Conservation (phyloP, 2,888 invertebrate species). For the Nowickia ferox region DNA sequence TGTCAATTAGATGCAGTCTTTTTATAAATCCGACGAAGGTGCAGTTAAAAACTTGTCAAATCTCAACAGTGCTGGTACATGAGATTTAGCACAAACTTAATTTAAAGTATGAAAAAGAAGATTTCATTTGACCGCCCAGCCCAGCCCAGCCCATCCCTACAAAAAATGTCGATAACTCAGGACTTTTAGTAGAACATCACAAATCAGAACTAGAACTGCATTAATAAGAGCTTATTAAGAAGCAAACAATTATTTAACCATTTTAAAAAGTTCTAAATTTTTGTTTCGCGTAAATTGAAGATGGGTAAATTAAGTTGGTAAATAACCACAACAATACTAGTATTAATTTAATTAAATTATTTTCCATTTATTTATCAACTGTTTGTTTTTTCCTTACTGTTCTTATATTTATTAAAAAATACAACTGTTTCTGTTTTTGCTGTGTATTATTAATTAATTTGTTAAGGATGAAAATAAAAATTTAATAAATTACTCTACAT, state of each 20-base stretch:
- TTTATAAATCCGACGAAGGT: too few species aligned
- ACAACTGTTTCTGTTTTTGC: slow-evolving; percentile 36
- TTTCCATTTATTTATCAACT: slow-evolving; percentile 58
- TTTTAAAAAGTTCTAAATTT: not conserved
- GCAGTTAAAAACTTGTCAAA: too few species aligned
- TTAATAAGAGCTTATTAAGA: too few species aligned
- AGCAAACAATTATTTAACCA: not conserved
- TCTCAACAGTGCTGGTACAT: too few species aligned
- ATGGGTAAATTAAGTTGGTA: not conserved
- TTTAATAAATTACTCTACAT: slow-evolving; percentile 31
- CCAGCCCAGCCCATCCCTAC: too few species aligned
- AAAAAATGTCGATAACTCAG: too few species aligned
- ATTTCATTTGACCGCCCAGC: too few species aligned
- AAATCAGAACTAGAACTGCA: too few species aligned
- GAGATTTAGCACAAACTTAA: too few species aligned
- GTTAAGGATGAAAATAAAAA: slow-evolving; percentile 46
- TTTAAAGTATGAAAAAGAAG: too few species aligned
- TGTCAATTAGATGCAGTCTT: too few species aligned
- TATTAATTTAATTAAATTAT: slow-evolving; percentile 55
- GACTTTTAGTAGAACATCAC: too few species aligned
- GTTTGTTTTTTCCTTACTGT: slow-evolving; percentile 15
- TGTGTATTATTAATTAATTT: slow-evolving; percentile 28
- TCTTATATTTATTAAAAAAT: slow-evolving; percentile 52
- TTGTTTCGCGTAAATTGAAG: not conserved
- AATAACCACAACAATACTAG: slow-evolving; percentile 15